These are phyloP conservation scores for Tragelaphus imberbis DNA, from an alignment of 2,113 vertebrate species.

Conservation along the genomic window DNA sequence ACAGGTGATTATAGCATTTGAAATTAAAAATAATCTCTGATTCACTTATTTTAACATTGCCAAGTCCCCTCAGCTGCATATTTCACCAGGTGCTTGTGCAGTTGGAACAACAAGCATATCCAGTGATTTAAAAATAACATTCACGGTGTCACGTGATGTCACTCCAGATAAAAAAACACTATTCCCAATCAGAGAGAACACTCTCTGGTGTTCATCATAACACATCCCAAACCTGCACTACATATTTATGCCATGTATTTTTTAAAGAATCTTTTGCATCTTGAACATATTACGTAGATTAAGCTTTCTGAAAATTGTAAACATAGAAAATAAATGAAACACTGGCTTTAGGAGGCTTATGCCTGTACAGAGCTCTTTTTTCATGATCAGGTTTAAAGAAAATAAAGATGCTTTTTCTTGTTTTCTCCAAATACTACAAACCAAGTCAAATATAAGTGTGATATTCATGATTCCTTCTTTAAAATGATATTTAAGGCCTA, in stretches of 20 bases:
- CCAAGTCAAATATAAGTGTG: neutral
- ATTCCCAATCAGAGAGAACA: slow-evolving; percentile 45
- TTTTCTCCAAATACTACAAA: neutral
- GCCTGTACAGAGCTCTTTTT: neutral
- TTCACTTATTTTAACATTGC: slow-evolving; percentile 77
- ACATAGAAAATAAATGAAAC: slow-evolving; percentile 7
- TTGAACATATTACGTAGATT: slow-evolving; percentile 66
- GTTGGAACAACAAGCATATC: slow-evolving; percentile 58
- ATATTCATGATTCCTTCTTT: neutral
- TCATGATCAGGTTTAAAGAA: slow-evolving; percentile 3
- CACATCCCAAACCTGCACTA: slow-evolving; percentile 38
- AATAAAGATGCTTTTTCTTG: neutral
- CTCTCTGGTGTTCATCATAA: neutral
- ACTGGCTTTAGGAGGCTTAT: neutral
- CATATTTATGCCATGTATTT: slow-evolving; percentile 64
- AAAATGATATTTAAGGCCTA: neutral
- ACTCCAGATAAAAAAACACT: slow-evolving; percentile 61
- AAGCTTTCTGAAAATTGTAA: slow-evolving; percentile 39
- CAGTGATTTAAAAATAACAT: slow-evolving; percentile 71
- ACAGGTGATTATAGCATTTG: slow-evolving; percentile 79
- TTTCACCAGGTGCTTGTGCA: slow-evolving; percentile 74
- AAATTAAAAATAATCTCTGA: slow-evolving; percentile 80
- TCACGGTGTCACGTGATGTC: slow-evolving; percentile 54
- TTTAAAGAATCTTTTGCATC: slow-evolving; percentile 53
- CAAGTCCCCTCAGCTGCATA: slow-evolving; percentile 62